phyloP scores from a whole-genome alignment of 2,797 vertebrate genomes.

The Rhyacichthys aspro region DNA sequence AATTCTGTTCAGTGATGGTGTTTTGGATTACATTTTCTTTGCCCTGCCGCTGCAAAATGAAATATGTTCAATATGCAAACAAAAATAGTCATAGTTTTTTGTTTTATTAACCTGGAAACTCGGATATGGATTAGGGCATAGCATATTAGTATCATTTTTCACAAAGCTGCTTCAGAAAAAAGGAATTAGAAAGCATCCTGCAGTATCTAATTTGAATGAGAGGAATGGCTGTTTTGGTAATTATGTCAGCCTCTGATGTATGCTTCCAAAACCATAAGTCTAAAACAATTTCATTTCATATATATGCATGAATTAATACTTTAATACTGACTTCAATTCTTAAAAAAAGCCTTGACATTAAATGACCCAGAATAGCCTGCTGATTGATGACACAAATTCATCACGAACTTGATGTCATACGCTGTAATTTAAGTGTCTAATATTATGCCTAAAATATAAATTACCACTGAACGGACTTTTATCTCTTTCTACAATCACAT shows the following conservation, averaged over 20 bases:
- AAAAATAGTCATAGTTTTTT: background rate
- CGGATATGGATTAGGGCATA: background rate
- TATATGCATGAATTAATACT: no score
- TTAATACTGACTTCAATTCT: background rate
- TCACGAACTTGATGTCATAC: background rate
- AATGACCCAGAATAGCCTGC: background rate
- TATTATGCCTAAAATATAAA: slow-evolving; percentile 1
- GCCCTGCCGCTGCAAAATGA: background rate
- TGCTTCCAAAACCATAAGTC: no score
- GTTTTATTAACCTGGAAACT: slow-evolving; percentile 7
- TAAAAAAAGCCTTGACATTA: background rate
- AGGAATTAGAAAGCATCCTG: background rate
- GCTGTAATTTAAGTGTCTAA: background rate
- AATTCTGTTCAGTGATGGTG: slow-evolving; percentile 1
- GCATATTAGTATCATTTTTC: background rate
- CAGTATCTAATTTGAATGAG: background rate
- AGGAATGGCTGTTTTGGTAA: background rate
- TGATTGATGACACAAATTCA: background rate
- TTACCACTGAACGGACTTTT: background rate
- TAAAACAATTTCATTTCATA: background rate
- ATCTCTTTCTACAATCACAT: background rate
- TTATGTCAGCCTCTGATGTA: background rate
- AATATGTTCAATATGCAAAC: slow-evolving; percentile 9
- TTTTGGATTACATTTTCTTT: background rate
- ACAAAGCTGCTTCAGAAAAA: background rate